Percentiles rank a stretch among this genome's conserved stretches.
These are phyloP conservation scores for Epistrophella euchroma DNA, from an alignment of 2,888 invertebrate genomes.

Conservation along the genomic window DNA sequence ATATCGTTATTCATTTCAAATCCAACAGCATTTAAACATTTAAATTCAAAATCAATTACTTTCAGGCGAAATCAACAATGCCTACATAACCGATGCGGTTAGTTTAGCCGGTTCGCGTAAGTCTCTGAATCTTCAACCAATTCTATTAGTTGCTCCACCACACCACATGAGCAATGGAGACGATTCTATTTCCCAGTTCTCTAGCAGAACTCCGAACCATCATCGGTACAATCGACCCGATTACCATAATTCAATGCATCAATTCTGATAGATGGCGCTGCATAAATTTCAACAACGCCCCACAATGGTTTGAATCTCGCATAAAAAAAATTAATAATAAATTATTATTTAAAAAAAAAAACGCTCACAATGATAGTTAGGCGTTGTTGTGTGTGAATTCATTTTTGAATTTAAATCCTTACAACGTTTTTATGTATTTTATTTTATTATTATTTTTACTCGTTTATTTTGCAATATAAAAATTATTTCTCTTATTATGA, in stretches of 20 bases:
- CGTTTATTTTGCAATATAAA: slow-evolving; percentile 34
- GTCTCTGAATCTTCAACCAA: slow-evolving; percentile 93
- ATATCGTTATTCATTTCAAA: background rate
- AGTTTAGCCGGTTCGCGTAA: slow-evolving; percentile 94
- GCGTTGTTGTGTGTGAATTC: slow-evolving; percentile 63
- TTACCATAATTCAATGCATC: slow-evolving; percentile 88
- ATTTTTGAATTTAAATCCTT: slow-evolving; percentile 67
- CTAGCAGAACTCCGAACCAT: slow-evolving; percentile 88
- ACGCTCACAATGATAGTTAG: slow-evolving; percentile 43
- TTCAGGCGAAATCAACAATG: slow-evolving; percentile 94
- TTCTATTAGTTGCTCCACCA: slow-evolving; percentile 86
- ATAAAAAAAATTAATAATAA: slow-evolving; percentile 34
- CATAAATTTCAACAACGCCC: background rate
- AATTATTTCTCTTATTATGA: background rate
- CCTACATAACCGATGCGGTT: slow-evolving; percentile 93
- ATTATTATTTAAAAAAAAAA: slow-evolving; percentile 10
- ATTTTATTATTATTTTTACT: background rate
- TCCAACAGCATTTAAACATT: slow-evolving; percentile 16
- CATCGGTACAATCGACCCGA: slow-evolving; percentile 85
- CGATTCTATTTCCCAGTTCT: slow-evolving; percentile 92
- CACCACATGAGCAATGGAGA: slow-evolving; percentile 85
- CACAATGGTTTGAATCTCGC: slow-evolving; percentile 64
- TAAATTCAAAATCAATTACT: slow-evolving; percentile 37
- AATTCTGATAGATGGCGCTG: slow-evolving; percentile 85
- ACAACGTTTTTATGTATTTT: slow-evolving; percentile 9